Base-by-base conservation (phyloP, 2,113 vertebrate genomes). In the Cranoglanis bouderius region DNA sequence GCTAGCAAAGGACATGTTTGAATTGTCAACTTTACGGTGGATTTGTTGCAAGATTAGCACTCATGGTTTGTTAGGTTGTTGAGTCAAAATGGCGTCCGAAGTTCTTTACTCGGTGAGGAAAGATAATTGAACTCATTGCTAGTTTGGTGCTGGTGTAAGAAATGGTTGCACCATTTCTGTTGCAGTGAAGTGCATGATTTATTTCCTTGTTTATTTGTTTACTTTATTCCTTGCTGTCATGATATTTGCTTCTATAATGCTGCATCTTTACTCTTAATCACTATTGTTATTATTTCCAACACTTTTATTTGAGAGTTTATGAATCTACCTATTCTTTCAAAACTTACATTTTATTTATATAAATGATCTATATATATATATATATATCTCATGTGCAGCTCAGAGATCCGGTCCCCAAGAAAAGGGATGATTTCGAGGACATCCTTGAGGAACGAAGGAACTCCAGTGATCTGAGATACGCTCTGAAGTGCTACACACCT, bases 341-440 rank as follows among this genome's bases (percentile, higher is more conserved):
- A n/a, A n/a, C n/a, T n/a, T n/a, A n/a, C 18, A 2, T 55, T 3
- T 18, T 16, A 8, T 55, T 13, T 55, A 16, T 16, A 55, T 61
- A 9, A 63, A 63, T 63, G 59, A 26, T 63, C 24, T 2, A 1
- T 67, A 1, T 32, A 5, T 65, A n/a, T 46, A 46, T 46, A 46
- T 46, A 8, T 46, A n/a, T 65, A 65, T 5, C 1, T 35, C 6
- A 24, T 86, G 72, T 88, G n/a, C 40, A 96, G 95, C 92, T 90
- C 16, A 96, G 96, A 92, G 97, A 98, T 70, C 94, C 96, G 2
- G 94, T 93, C 75, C 94, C 96, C 85, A 98, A 97, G 94, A 99
- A 98, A 38, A 96, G 97, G 92, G 97, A 99, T 92, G 97, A 98
- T 26, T 97, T 99, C 92, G 98, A 99, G 95, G 99, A 99, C 92